phyloP scores from a whole-genome alignment of 2,113 vertebrate genomes.

The Oreochromis tanganicae region DNA sequence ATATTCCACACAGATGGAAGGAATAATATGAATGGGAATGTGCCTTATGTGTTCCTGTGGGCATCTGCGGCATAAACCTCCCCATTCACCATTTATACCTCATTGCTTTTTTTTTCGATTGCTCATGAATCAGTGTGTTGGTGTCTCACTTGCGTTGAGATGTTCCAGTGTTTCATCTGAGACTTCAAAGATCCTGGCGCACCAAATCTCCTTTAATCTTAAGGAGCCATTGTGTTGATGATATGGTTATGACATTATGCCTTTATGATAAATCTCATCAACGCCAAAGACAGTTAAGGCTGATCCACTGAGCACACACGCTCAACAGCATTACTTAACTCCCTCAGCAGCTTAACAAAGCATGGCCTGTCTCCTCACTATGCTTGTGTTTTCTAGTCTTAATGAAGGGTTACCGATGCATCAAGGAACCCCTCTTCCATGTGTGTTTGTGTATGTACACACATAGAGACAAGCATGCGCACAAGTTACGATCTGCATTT shows the following conservation, averaged over 20 bases:
- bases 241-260: slow-evolving; percentile 61
- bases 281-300: slow-evolving; percentile 60
- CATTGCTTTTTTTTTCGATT: not conserved
- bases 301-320: slow-evolving; percentile 61
- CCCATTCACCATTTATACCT: slow-evolving; percentile 10
- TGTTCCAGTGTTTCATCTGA: slow-evolving; percentile 55
- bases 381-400: slow-evolving; percentile 56
- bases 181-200: slow-evolving; percentile 56
- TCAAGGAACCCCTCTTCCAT: slow-evolving; percentile 24
- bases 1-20: not conserved
- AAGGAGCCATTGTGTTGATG: slow-evolving; percentile 64
- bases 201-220: slow-evolving; percentile 66
- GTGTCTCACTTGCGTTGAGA: slow-evolving; percentile 32
- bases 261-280: slow-evolving; percentile 66
- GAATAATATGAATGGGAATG: slow-evolving; percentile 21
- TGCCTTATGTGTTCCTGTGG: not conserved
- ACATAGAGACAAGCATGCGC: not conserved
- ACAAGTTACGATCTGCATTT: slow-evolving; percentile 38
- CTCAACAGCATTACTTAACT: slow-evolving; percentile 55
- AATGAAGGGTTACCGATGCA: slow-evolving; percentile 67
- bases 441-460: slow-evolving; percentile 3
- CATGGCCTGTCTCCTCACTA: slow-evolving; percentile 58
- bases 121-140: slow-evolving; percentile 5
- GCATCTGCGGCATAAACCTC: not conserved
- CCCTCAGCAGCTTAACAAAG: slow-evolving; percentile 54